Evolutionary conservation across 2,888 invertebrate genomes (phyloP).

Genomic region (Sphaerophoria taeniata): DNA sequence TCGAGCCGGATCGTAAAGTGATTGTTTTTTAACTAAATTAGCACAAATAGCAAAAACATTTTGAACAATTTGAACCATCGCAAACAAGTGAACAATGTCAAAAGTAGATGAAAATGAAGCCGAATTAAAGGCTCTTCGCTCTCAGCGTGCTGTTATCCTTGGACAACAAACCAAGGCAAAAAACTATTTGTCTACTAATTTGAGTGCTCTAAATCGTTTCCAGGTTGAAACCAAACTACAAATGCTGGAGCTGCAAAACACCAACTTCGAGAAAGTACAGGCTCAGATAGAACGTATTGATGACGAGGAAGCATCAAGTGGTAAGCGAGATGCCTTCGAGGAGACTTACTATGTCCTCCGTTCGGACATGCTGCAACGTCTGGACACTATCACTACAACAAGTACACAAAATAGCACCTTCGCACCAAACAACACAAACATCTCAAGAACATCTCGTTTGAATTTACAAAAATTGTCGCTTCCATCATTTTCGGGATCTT

Average conservation of each 20-base stretch:
- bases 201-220: too few relatives aligned
- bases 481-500: constrained; percentile 46
- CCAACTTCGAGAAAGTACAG: neutral
- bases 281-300: neutral
- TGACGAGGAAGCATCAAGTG: neutral
- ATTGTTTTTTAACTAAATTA: too few relatives aligned
- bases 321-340: neutral
- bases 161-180: constrained; percentile 2
- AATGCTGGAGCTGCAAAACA: too few relatives aligned
- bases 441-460: neutral
- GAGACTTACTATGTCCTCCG: neutral
- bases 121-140: neutral
- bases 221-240: too few relatives aligned
- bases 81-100: too few relatives aligned
- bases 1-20: too few relatives aligned
- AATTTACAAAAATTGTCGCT: constrained; percentile 48
- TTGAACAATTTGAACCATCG: too few relatives aligned
- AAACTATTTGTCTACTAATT: neutral
- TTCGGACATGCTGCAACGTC: neutral
- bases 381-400: neutral
- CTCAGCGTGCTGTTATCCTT: neutral
- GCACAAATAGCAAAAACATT: too few relatives aligned
- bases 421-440: constrained; percentile 1
- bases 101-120: too few relatives aligned
- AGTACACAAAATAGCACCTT: neutral